Conservation (phyloP, 2,888 invertebrate genomes). For the Timema podura region DNA sequence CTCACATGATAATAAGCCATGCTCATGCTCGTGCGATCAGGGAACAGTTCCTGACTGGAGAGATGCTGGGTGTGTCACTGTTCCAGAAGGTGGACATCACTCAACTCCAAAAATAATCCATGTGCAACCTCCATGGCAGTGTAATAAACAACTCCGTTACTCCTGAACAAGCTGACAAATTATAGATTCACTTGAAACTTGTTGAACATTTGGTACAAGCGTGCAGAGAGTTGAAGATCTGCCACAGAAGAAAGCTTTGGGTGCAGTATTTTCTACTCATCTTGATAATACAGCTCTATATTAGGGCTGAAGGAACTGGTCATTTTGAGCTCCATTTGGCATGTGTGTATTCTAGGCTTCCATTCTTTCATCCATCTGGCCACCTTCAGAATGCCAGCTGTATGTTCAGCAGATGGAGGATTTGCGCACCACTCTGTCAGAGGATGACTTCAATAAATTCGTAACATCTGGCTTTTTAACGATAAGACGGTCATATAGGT, state of each 20-base stretch:
- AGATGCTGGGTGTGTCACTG: neutral
- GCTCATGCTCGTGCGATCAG: slow-evolving; percentile 17
- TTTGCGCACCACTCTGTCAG: neutral
- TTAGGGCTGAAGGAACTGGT: neutral
- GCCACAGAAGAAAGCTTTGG: slow-evolving; percentile 7
- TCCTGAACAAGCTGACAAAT: neutral
- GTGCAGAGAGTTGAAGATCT: neutral
- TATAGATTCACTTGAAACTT: neutral
- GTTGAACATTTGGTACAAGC: neutral
- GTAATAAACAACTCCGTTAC: neutral
- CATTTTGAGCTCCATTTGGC: neutral
- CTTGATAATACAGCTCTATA: neutral
- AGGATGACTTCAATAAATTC: neutral
- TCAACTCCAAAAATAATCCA: neutral
- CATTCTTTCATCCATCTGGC: neutral
- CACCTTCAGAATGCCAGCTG: neutral
- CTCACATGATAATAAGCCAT: slow-evolving; percentile 18
- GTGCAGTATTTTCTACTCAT: neutral
- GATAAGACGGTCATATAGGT: slow-evolving; percentile 8
- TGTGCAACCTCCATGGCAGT: neutral
- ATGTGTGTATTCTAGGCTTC: neutral
- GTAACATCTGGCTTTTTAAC: slow-evolving; percentile 8
- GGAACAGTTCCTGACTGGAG: slow-evolving; percentile 4
- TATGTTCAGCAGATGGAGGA: slow-evolving; percentile 1
- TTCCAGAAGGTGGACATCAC: neutral